Conservation (phyloP, 2,797 vertebrate species). For the Chaunax sp. region DNA sequence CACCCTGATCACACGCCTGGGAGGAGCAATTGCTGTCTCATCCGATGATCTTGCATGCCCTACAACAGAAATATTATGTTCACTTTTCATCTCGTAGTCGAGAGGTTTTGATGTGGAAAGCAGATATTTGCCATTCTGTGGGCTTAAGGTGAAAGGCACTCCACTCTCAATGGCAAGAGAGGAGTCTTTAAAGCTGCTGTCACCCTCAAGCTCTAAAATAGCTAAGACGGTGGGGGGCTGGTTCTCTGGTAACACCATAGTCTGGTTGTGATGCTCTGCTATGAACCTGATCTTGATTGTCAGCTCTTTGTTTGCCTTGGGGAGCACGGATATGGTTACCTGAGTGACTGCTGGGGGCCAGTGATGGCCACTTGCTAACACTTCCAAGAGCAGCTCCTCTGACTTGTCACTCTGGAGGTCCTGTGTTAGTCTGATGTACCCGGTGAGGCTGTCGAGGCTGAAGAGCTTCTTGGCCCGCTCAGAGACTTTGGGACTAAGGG, state of each 20-base stretch:
- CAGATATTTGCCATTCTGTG: conserved; percentile 82
- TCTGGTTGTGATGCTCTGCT: conserved; percentile 80
- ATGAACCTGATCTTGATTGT: conserved; percentile 84
- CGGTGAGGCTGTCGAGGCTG: conserved; percentile 76
- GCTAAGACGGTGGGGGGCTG: conserved; percentile 82
- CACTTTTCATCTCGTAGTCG: conserved; percentile 80
- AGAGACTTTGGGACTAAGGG: conserved; percentile 83
- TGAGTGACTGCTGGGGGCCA: conserved; percentile 80
- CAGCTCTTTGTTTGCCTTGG: conserved; percentile 68
- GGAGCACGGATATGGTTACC: conserved; percentile 80
- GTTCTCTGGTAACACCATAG: conserved; percentile 84
- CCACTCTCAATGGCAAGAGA: conserved; percentile 79
- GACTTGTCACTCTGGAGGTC: conserved; percentile 69
- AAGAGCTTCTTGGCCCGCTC: conserved; percentile 78
- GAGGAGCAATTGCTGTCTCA: conserved; percentile 40
- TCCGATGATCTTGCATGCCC: conserved; percentile 50
- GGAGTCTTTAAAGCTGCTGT: conserved; percentile 65
- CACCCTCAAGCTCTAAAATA: conserved; percentile 80
- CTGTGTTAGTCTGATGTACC: conserved; percentile 76
- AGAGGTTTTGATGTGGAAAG: conserved; percentile 84
- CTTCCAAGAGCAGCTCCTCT: conserved; percentile 79
- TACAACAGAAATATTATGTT: conserved; percentile 79
- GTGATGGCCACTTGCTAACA: conserved; percentile 76
- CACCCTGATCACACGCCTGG: conserved; percentile 71
- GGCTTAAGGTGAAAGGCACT: conserved; percentile 81